Conservation (phyloP, 2,113 vertebrate species). For the Deroptyus accipitrinus region DNA sequence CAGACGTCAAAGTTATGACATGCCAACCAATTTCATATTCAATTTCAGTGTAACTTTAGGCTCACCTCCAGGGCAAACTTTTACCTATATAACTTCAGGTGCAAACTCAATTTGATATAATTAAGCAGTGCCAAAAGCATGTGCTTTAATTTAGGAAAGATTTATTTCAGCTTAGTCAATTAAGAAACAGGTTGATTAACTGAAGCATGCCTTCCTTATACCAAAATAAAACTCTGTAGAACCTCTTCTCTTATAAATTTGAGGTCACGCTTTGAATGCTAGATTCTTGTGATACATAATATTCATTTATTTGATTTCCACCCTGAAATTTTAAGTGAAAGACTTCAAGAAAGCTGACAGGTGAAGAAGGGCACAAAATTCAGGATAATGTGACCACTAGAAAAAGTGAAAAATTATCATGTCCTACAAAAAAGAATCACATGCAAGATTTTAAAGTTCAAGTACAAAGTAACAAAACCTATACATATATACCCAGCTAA, state of each 20-base stretch:
- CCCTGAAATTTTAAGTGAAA: background rate
- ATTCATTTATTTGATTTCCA: background rate
- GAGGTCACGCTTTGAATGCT: background rate
- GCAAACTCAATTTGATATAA: background rate
- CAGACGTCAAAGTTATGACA: background rate
- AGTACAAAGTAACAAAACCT: background rate
- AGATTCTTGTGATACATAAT: background rate
- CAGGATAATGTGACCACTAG: background rate
- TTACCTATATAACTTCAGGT: background rate
- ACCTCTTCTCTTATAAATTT: background rate
- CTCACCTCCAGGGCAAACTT: background rate
- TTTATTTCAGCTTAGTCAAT: background rate
- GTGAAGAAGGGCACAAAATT: background rate
- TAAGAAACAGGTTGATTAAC: background rate
- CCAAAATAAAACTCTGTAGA: background rate
- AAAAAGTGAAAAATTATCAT: fast-evolving
- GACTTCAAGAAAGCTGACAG: background rate
- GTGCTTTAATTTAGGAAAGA: background rate
- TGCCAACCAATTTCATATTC: background rate
- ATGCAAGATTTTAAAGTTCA: background rate
- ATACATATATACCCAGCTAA: background rate
- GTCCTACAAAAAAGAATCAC: background rate
- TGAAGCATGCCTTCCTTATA: background rate
- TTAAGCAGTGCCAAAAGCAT: background rate
- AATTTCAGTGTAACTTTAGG: background rate